Base-by-base conservation (phyloP, 2,113 vertebrate species). In the Mola mola region DNA sequence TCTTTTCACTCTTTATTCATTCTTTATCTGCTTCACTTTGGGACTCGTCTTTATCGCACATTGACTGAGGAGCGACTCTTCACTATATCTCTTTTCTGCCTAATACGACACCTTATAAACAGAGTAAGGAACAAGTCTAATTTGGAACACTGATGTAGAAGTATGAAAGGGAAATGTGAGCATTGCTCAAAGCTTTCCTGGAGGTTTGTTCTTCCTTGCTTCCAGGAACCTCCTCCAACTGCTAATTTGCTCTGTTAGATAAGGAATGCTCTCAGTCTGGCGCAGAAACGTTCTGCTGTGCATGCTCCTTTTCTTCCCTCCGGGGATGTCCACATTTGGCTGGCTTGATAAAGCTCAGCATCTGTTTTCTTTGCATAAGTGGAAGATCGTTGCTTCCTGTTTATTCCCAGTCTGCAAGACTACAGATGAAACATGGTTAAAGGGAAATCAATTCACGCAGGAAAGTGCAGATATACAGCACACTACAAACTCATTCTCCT, bases 21-120 rank as follows among this genome's bases (percentile, higher is more conserved):
- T 50, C 36, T n/a, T 55, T 42, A 24, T 5, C 25, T 41, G 42
- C 37, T 50, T 26, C 17, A 52, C 24, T 38, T 24, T 15, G 33
- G 87, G 85, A 89, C 66, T 89, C 85, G 87, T 36, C 22, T 60
- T 86, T 81, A 77, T 9, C 68, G 84, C 75, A 85, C 66, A 51
- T 58, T 56, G 19, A 62, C 28, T 53, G 51, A 24, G 17, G 34
- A 49, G 36, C 36, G 58, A 50, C 57, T 48, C 17, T 52, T 37
- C 15, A 65, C 25, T 57, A 11, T 3, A 17, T 24, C 31, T 49
- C n/a, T 31, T 21, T 42, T 47, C 52, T 56, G 28, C n/a, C 33
- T 4, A 33, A 6, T 24, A 8, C 17, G 2, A 12, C 3, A 76
- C 8, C 4, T 68, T 63, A 37, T 15, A 47, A 60, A 37, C 8